These are phyloP conservation scores for Yponomeuta evonymella DNA, from an alignment of 2,888 invertebrate genomes.

Conservation along the genomic window DNA sequence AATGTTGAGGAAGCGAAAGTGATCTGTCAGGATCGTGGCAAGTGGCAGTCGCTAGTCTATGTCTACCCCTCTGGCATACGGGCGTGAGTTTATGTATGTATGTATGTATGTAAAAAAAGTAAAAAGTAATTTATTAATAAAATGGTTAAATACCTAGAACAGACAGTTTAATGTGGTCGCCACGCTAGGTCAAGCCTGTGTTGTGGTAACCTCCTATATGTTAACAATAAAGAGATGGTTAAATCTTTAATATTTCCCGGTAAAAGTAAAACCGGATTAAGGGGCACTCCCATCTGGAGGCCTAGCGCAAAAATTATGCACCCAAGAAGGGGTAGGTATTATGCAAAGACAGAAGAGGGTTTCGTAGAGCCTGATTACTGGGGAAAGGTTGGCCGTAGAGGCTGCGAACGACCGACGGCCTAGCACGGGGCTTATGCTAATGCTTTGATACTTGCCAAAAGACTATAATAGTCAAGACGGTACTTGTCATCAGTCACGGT, in stretches of 20 bases:
- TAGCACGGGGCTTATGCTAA: neutral
- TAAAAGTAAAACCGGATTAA: conserved; percentile 24
- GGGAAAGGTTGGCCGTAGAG: conserved; percentile 1
- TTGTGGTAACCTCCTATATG: too few relatives aligned
- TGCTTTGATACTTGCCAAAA: neutral
- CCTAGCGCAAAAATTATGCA: conserved; percentile 23
- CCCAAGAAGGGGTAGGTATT: conserved; percentile 19
- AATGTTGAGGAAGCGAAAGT: too few relatives aligned
- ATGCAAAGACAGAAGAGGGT: conserved; percentile 21
- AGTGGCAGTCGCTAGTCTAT: too few relatives aligned
- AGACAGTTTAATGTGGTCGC: too few relatives aligned
- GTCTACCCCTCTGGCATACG: too few relatives aligned
- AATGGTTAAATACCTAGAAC: too few relatives aligned
- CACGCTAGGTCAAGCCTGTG: too few relatives aligned
- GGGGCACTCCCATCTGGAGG: conserved; percentile 11
- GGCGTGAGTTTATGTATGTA: too few relatives aligned
- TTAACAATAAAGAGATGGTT: neutral
- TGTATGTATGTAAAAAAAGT: too few relatives aligned
- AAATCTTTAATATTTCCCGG: conserved; percentile 10
- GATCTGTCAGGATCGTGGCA: too few relatives aligned
- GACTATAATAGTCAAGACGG: neutral
- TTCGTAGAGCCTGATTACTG: conserved; percentile 14
- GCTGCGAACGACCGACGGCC: neutral
- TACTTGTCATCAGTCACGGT: too few relatives aligned
- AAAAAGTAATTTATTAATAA: too few relatives aligned